Conservation (phyloP, 2,113 vertebrate genomes). For the Marcusenius ussheri region DNA sequence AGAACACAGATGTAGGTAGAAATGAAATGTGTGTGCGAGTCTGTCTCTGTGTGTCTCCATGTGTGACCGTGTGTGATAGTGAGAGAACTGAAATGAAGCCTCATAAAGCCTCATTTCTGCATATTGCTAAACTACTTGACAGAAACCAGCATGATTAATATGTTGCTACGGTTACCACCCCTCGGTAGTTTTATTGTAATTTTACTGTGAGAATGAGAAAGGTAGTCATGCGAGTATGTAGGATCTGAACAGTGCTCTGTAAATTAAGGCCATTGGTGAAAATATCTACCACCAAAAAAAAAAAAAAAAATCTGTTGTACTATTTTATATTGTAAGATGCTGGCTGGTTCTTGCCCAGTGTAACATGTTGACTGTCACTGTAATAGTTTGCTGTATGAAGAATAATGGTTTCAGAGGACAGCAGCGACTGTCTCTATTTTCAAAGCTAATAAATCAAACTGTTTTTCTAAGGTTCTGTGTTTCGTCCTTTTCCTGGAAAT, state of each 20-base stretch:
- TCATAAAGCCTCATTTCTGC: not conserved
- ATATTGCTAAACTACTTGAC: conserved; percentile 17
- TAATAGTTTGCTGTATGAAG: conserved; percentile 38
- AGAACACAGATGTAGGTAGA: not conserved
- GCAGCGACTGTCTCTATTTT: conserved; percentile 40
- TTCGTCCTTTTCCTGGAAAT: conserved; percentile 11
- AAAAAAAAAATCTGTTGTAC: conserved; percentile 12
- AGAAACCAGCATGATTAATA: not conserved
- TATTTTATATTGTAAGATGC: conserved; percentile 18
- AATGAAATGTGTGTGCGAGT: not conserved
- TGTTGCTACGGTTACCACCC: not conserved
- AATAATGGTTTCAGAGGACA: conserved; percentile 37
- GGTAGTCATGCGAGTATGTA: not conserved
- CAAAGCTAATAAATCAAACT: conserved; percentile 56
- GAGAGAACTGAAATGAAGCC: not conserved
- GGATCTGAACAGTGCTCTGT: conserved; percentile 10
- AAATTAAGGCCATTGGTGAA: not conserved
- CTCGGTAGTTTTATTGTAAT: not conserved
- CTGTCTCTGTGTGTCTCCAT: not conserved
- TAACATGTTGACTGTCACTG: conserved; percentile 48
- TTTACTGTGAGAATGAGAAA: not conserved
- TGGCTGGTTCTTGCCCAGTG: conserved; percentile 27
- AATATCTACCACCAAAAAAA: not conserved
- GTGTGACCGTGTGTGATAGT: not conserved
- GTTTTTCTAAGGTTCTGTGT: conserved; percentile 41